Evolutionary conservation across 2,888 invertebrate species (phyloP).

Genomic region (Cheilosia variabilis): DNA sequence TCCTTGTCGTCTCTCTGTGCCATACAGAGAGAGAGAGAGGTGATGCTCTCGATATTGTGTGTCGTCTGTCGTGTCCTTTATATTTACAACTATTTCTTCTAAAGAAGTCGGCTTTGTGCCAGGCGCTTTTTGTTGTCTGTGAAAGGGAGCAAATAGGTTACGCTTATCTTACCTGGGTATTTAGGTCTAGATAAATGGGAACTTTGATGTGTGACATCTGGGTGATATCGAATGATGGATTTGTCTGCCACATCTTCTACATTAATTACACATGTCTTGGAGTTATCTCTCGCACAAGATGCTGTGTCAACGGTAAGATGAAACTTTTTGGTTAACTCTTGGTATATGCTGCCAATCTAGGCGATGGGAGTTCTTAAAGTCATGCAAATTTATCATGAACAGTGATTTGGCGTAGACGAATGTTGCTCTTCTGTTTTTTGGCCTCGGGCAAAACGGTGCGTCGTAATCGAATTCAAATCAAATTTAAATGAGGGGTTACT

Average conservation of each 20-base stretch:
- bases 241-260: constrained; percentile 12
- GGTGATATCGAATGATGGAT: constrained; percentile 49
- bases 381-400: constrained; percentile 30
- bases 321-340: too few relatives aligned
- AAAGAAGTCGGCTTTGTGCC: constrained; percentile 27
- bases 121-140: background rate
- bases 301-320: background rate
- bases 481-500: constrained; percentile 55
- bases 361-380: background rate
- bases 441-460: constrained; percentile 10
- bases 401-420: background rate
- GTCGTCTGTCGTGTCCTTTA: constrained; percentile 6
- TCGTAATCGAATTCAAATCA: constrained; percentile 56
- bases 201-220: constrained; percentile 56
- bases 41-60: constrained; percentile 21
- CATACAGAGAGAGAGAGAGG: background rate
- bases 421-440: background rate
- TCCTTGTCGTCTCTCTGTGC: background rate
- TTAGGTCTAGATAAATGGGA: constrained; percentile 29
- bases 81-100: constrained; percentile 37
- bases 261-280: constrained; percentile 51
- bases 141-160: constrained; percentile 20
- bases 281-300: constrained; percentile 17
- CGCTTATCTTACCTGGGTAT: constrained; percentile 34
- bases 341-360: too few relatives aligned